Evolutionary conservation across 2,888 invertebrate genomes (phyloP).

Genomic region (Hyppa rectilinea): DNA sequence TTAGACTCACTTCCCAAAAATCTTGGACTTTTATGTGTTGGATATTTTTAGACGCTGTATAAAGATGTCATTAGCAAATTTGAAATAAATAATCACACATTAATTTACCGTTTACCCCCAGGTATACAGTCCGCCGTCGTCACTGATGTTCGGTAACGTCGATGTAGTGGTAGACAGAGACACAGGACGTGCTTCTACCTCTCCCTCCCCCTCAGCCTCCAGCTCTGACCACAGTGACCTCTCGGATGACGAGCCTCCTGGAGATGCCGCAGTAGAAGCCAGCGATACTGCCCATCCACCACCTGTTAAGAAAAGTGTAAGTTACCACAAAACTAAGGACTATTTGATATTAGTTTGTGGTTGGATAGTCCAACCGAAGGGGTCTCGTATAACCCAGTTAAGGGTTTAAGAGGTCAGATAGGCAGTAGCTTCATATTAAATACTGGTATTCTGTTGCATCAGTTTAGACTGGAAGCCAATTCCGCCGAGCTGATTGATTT

Average conservation of each 20-base stretch:
- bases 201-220: slow-evolving; percentile 94
- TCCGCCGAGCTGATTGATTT: too few relatives aligned
- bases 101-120: slow-evolving; percentile 66
- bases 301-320: slow-evolving; percentile 86
- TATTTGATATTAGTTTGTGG: not conserved
- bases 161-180: slow-evolving; percentile 82
- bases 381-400: not conserved
- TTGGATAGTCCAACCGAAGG: not conserved
- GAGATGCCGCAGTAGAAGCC: slow-evolving; percentile 65
- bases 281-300: slow-evolving; percentile 70
- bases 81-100: not conserved
- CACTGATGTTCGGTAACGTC: slow-evolving; percentile 96
- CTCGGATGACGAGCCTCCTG: slow-evolving; percentile 84
- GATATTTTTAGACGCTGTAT: not conserved
- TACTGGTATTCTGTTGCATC: not conserved
- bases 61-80: not conserved
- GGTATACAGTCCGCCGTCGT: slow-evolving; percentile 97
- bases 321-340: slow-evolving; percentile 45
- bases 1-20: not conserved
- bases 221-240: slow-evolving; percentile 89
- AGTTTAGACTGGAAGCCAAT: not conserved
- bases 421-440: not conserved
- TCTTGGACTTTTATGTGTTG: too few relatives aligned
- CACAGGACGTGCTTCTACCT: slow-evolving; percentile 90
- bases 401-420: not conserved